Evolutionary conservation across 2,797 vertebrate genomes (phyloP).

Genomic region (Vipera ursinii): DNA sequence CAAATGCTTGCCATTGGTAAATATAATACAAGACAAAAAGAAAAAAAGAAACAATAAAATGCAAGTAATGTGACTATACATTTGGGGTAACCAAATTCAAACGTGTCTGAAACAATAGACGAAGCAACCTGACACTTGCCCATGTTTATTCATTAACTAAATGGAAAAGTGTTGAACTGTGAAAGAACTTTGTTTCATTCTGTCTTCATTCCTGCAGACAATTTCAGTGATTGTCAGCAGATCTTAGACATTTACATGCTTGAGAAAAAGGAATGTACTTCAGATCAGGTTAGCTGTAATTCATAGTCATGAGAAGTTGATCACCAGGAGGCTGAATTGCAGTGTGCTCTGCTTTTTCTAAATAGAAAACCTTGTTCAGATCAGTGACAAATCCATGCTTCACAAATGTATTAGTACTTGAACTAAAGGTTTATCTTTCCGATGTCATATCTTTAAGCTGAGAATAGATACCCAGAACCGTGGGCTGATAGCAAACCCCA

Average conservation of each 20-base stretch:
- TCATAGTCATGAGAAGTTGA: constrained; percentile 14
- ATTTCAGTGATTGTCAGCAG: constrained; percentile 18
- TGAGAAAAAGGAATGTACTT: constrained; percentile 11
- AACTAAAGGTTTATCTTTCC: not conserved
- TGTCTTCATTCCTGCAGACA: not conserved
- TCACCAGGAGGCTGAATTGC: constrained; percentile 21
- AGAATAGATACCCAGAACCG: not conserved
- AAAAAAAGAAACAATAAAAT: constrained; percentile 19
- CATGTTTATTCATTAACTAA: constrained; percentile 24
- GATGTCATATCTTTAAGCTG: not conserved
- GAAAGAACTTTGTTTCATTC: constrained; percentile 9
- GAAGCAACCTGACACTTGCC: not conserved
- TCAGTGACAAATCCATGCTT: not conserved
- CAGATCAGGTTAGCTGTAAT: constrained; percentile 29
- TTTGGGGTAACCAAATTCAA: constrained; percentile 15
- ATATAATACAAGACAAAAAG: not conserved
- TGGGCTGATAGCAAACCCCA: not conserved
- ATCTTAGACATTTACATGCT: constrained; percentile 47
- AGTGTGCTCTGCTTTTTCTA: constrained; percentile 28
- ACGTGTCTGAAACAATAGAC: constrained; percentile 16
- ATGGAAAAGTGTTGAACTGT: constrained; percentile 39
- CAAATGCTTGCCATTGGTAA: constrained; percentile 19
- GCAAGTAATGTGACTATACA: constrained; percentile 6
- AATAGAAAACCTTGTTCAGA: not conserved
- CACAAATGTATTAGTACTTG: not conserved